Base-by-base conservation (phyloP, 1,140 invertebrate species). In the Pristionchus pacificus region DNA sequence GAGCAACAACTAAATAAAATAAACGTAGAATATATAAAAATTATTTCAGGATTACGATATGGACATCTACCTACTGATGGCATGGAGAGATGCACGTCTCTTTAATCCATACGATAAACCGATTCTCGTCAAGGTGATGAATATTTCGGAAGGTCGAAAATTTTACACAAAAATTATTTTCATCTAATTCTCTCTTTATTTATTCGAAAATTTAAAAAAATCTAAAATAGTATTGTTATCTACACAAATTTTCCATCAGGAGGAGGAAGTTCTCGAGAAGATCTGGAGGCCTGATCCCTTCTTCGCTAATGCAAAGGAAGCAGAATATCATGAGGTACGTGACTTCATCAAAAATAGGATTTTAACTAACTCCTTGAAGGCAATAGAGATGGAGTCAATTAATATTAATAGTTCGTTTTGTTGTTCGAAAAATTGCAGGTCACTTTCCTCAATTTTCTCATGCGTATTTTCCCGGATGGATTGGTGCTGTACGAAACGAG, bases 221-320 rank as follows among this genome's bases (percentile, higher is more conserved):
- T n/a, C n/a, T n/a, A n/a, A n/a, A n/a, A n/a, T n/a, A n/a, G n/a
- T n/a, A n/a, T n/a, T n/a, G n/a, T n/a, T n/a, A n/a, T n/a, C n/a
- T n/a, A n/a, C n/a, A n/a, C n/a, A n/a, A n/a, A n/a, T n/a, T n/a
- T n/a, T n/a, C n/a, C n/a, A n/a, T n/a, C n/a, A n/a, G n/a, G 65
- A 71, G 30, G 74, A 75, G 32, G 74, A 75, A 55, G 74, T 75
- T 59, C 24, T 75, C 60, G 74, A 75, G 55, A 72, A 72, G 66
- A 68, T 75, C 1, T 75, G 74, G 74, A 63, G 77, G 25, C 89
- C 89, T 0, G 89, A 90, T 78, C 87, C 89, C 1, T 90, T 89
- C 79, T 90, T 90, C 77, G 86, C 88, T 30, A 90, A 90, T 80
- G 89, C 89, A 29, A 90, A 90, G 82, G 85, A 88, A 70, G 89